Percentiles rank a stretch among this genome's conserved stretches.
phyloP scores from a whole-genome alignment of 2,888 invertebrate species.

The Scrobipalpa atriplicella region DNA sequence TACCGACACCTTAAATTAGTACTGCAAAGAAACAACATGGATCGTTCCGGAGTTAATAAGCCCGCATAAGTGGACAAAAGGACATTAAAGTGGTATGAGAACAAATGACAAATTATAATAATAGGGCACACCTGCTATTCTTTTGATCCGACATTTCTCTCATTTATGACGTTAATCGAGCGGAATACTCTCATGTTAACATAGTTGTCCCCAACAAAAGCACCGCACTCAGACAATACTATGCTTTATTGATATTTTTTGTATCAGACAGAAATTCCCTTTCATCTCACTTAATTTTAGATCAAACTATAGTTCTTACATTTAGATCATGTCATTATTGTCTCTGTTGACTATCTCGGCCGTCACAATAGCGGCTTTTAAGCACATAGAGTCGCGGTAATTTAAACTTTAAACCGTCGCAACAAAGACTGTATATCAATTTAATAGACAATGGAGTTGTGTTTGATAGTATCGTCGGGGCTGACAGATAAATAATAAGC shows the following conservation, averaged over 20 bases:
- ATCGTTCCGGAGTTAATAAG: slow-evolving; percentile 58
- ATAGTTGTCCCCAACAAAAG: slow-evolving; percentile 72
- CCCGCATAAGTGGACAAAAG: slow-evolving; percentile 55
- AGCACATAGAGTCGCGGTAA: slow-evolving; percentile 34
- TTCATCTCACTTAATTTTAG: slow-evolving; percentile 81
- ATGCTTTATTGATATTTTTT: slow-evolving; percentile 77
- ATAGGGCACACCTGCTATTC: slow-evolving; percentile 81
- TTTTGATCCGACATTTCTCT: slow-evolving; percentile 82
- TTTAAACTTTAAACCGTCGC: slow-evolving; percentile 46
- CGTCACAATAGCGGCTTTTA: slow-evolving; percentile 49
- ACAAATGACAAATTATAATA: slow-evolving; percentile 80
- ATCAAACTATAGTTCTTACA: slow-evolving; percentile 79
- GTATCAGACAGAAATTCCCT: slow-evolving; percentile 75
- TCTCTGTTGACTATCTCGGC: slow-evolving; percentile 60
- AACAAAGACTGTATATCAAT: slow-evolving; percentile 42
- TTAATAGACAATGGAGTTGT: slow-evolving; percentile 40
- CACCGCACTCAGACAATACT: slow-evolving; percentile 72
- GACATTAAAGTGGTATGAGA: slow-evolving; percentile 65
- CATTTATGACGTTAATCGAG: slow-evolving; percentile 81
- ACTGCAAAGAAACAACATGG: slow-evolving; percentile 48
- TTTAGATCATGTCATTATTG: slow-evolving; percentile 79
- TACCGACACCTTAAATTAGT: slow-evolving; percentile 49
- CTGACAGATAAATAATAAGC: slow-evolving; percentile 79
- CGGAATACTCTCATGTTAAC: slow-evolving; percentile 75
- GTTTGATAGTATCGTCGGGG: slow-evolving; percentile 55